Conservation (phyloP, 2,797 vertebrate genomes). For the Onychomys arenicola region DNA sequence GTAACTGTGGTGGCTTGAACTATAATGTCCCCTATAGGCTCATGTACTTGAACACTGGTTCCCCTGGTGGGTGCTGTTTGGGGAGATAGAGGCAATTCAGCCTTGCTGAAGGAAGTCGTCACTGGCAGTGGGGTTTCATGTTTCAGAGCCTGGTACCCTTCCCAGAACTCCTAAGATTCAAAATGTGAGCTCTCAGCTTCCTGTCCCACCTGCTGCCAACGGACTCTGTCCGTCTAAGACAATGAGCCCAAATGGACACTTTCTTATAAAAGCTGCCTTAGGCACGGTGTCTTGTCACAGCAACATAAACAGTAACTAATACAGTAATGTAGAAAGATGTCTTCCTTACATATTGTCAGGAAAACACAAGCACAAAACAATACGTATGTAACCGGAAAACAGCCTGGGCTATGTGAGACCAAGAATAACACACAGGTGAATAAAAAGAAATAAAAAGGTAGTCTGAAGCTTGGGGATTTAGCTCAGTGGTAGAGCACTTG, state of each 20-base stretch:
- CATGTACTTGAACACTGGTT: neutral
- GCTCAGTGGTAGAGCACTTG: too few species aligned
- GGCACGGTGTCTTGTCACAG: too few species aligned
- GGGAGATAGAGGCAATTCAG: too few species aligned
- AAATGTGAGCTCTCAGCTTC: neutral
- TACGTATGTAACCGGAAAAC: neutral
- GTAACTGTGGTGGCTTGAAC: neutral
- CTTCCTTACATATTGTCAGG: neutral
- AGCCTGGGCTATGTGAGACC: neutral
- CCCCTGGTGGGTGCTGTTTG: neutral
- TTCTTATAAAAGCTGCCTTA: neutral
- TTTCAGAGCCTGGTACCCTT: neutral
- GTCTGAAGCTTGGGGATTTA: too few species aligned
- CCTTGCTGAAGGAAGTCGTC: neutral
- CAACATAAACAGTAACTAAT: neutral
- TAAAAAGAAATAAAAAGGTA: neutral
- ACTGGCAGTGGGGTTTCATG: neutral
- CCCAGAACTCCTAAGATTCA: neutral
- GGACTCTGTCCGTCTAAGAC: neutral
- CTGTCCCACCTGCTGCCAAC: too few species aligned
- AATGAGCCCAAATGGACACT: too few species aligned
- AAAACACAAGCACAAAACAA: slow-evolving; percentile 12
- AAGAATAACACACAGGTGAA: neutral
- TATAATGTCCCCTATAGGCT: too few species aligned
- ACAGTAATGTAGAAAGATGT: neutral